These are phyloP conservation scores for Megalopta genalis DNA, from an alignment of 1,140 invertebrate species.

Conservation along the genomic window DNA sequence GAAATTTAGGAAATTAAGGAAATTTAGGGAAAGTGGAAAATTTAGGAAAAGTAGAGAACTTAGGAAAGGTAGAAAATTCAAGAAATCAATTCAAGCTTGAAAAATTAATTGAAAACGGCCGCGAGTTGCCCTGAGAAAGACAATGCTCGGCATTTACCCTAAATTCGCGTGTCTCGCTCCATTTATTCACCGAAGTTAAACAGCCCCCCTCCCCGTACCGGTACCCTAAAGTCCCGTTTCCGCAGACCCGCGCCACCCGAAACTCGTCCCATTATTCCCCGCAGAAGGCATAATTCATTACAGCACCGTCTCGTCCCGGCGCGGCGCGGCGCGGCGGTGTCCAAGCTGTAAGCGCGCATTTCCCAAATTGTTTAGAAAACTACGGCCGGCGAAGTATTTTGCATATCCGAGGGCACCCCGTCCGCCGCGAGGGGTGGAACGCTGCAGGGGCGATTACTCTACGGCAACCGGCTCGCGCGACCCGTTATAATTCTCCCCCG, in stretches of 20 bases:
- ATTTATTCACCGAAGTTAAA: background rate
- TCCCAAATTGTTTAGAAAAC: slow-evolving; percentile 39
- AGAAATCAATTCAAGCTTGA: too few relatives aligned
- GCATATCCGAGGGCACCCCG: slow-evolving; percentile 30
- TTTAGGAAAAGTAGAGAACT: too few relatives aligned
- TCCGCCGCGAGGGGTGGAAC: too few relatives aligned
- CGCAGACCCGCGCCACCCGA: background rate
- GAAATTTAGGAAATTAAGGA: too few relatives aligned
- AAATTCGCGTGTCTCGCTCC: background rate
- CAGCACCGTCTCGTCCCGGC: slow-evolving; percentile 4
- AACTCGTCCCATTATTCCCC: background rate
- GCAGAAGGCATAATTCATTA: slow-evolving; percentile 21
- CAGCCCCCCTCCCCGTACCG: too few relatives aligned
- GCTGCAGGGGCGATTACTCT: slow-evolving; percentile 44
- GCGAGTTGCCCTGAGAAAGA: too few relatives aligned
- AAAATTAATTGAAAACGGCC: too few relatives aligned
- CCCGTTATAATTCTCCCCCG: slow-evolving; percentile 33
- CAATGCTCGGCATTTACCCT: too few relatives aligned
- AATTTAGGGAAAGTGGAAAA: too few relatives aligned
- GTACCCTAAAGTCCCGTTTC: background rate
- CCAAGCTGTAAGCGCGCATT: slow-evolving; percentile 11
- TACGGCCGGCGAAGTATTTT: slow-evolving; percentile 5
- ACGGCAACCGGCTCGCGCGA: slow-evolving; percentile 12
- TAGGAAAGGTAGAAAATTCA: too few relatives aligned
- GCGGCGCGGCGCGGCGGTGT: background rate